Evolutionary conservation across 1,140 invertebrate species (phyloP).

Genomic region (Acyrthosiphon pisum): DNA sequence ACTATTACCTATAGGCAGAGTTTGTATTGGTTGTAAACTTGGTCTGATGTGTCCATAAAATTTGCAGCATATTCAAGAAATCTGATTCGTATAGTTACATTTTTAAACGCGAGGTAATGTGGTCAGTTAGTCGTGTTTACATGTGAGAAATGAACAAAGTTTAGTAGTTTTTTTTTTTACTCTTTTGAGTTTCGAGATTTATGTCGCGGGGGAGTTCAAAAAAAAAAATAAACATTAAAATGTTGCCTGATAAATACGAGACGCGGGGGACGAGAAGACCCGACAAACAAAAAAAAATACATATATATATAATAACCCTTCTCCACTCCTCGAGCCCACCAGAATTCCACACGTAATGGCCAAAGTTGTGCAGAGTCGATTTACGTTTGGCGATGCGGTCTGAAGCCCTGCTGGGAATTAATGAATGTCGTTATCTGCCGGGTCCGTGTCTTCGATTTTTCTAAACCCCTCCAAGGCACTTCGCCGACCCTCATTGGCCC

Average conservation of each 20-base stretch:
- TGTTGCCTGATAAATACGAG: slow-evolving; percentile 54
- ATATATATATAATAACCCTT: slow-evolving; percentile 31
- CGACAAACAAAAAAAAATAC: slow-evolving; percentile 34
- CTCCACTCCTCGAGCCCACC: slow-evolving; percentile 10
- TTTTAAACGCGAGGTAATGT: background rate
- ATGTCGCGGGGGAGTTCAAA: slow-evolving; percentile 45
- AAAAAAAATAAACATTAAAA: slow-evolving; percentile 55
- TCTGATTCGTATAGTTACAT: background rate
- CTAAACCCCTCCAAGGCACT: slow-evolving; percentile 52
- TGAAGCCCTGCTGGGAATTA: slow-evolving; percentile 56
- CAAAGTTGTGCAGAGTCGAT: slow-evolving; percentile 55
- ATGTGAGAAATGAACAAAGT: slow-evolving; percentile 36
- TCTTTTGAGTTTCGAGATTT: slow-evolving; percentile 51
- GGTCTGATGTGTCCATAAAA: no score
- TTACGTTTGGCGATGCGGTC: slow-evolving; percentile 53
- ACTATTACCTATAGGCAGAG: no score
- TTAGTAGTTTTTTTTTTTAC: slow-evolving; percentile 29
- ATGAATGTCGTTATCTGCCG: slow-evolving; percentile 54
- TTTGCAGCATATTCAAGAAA: background rate
- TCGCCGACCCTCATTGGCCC: slow-evolving; percentile 41
- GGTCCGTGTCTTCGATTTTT: slow-evolving; percentile 57
- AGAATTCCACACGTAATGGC: slow-evolving; percentile 49
- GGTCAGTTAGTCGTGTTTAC: slow-evolving; percentile 26
- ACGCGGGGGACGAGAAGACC: slow-evolving; percentile 39
- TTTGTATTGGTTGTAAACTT: background rate